These are phyloP conservation scores for Pammene aurita DNA, from an alignment of 2,888 invertebrate genomes.

Conservation along the genomic window DNA sequence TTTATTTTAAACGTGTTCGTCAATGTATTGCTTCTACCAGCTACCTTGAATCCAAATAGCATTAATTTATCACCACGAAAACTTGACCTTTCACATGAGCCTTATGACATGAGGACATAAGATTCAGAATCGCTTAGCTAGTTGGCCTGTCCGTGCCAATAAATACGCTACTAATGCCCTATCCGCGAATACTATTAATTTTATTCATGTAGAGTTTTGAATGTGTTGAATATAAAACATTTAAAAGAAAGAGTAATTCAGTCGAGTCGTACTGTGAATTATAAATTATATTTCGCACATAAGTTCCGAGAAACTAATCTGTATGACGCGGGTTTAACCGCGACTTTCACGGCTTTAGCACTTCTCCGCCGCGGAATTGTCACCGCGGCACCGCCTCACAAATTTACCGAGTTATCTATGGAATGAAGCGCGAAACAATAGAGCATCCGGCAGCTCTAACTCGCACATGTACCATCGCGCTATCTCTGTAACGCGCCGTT, in stretches of 20 bases:
- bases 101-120: neutral
- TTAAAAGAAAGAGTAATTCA: neutral
- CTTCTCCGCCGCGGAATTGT: too few relatives aligned
- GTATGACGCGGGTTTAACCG: too few relatives aligned
- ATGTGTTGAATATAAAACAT: constrained; percentile 2
- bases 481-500: too few relatives aligned
- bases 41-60: constrained; percentile 35
- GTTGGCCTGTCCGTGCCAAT: neutral
- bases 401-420: too few relatives aligned
- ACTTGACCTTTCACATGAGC: neutral
- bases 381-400: too few relatives aligned
- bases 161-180: constrained; percentile 14
- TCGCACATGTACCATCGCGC: too few relatives aligned
- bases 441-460: too few relatives aligned
- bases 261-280: neutral
- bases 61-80: neutral
- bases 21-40: too few relatives aligned
- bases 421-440: too few relatives aligned
- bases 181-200: constrained; percentile 18
- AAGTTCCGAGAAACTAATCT: neutral
- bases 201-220: constrained; percentile 10
- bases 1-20: too few relatives aligned
- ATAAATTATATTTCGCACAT: neutral
- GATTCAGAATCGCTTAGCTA: neutral
- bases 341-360: too few relatives aligned